Evolutionary conservation across 2,113 vertebrate genomes (phyloP), one percentile per base, ranked within the genome.

Genomic region (Genyomyrus donnyi): DNA sequence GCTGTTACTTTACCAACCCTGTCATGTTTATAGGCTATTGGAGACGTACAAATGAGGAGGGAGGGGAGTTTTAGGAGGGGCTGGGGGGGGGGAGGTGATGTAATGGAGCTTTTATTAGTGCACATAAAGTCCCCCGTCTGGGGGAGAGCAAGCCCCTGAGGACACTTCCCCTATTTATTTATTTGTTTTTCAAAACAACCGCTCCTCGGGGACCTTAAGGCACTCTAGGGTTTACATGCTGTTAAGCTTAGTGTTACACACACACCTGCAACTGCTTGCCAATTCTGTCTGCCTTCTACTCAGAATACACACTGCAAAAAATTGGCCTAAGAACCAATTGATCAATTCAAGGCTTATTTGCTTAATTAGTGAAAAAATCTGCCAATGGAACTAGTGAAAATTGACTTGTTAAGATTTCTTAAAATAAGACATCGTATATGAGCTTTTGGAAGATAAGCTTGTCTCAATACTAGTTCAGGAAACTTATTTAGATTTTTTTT

Each of bases 101-200:
- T 53, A 80, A 89, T 89, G 49, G 88, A 89, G 70, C 48, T 89
- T 89, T 83, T 77, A 89, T 89, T 89, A 84, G 88, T 87, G 85
- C 70, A n/a, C 52, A 74, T 84, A n/a, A 70, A 80, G 35, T 74
- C 53, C 74, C 74, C 88, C 53, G 19, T 42, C 74, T 45, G 70
- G 48, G 27, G 21, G 70, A 89, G 19, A 84, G 70, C 17, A 24
- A 24, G 21, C 52, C 3, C 87, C 52, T 13, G 27, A 58, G 52
- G 52, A 62, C 53, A 24, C 17, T 27, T 42, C 15, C 17, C 56
- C 83, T n/a, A 46, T 49, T 80, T 74, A 70, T 89, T 88, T 89
- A 89, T 77, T 52, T 80, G 66, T 80, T 89, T 89, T 74, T 89
- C 46, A 89, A 89, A 80, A 52, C 70, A 89, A 42, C 88, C 1